phyloP scores from a whole-genome alignment of 2,113 vertebrate species.

The Cromileptes altivelis region DNA sequence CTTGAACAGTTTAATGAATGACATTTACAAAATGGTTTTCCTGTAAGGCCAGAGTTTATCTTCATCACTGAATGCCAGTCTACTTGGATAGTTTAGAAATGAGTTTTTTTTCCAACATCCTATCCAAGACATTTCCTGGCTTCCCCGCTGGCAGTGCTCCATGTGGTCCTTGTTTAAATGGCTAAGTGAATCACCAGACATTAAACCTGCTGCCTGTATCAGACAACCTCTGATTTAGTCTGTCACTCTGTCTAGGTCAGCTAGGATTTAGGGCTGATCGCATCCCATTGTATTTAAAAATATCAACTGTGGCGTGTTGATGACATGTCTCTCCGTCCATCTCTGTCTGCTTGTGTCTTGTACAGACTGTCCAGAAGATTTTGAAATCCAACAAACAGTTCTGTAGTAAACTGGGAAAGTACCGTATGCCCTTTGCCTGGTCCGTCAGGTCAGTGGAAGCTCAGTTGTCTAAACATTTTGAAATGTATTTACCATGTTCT shows the following conservation, averaged over 20 bases:
- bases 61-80: slow-evolving; percentile 47
- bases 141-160: slow-evolving; percentile 46
- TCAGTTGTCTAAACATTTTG: slow-evolving; percentile 7
- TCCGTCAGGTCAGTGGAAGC: slow-evolving; percentile 90
- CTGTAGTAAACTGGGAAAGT: slow-evolving; percentile 95
- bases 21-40: slow-evolving; percentile 53
- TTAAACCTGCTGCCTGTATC: slow-evolving; percentile 55
- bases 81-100: slow-evolving; percentile 57
- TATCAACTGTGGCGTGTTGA: slow-evolving; percentile 27
- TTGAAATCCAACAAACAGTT: slow-evolving; percentile 96
- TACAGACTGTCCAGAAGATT: slow-evolving; percentile 95
- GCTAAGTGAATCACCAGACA: slow-evolving; percentile 70
- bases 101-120: slow-evolving; percentile 51
- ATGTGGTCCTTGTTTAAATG: slow-evolving; percentile 61
- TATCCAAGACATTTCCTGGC: slow-evolving; percentile 60
- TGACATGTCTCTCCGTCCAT: slow-evolving; percentile 35
- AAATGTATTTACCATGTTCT: neutral
- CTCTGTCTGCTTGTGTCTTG: slow-evolving; percentile 5
- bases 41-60: slow-evolving; percentile 59
- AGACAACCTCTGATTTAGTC: slow-evolving; percentile 51
- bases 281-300: slow-evolving; percentile 24
- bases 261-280: slow-evolving; percentile 31
- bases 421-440: slow-evolving; percentile 99
- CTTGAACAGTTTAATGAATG: slow-evolving; percentile 25
- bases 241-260: slow-evolving; percentile 36